Percentiles rank a stretch among this genome's conserved stretches.
phyloP scores from a whole-genome alignment of 2,113 vertebrate genomes.

The Sterna hirundo region DNA sequence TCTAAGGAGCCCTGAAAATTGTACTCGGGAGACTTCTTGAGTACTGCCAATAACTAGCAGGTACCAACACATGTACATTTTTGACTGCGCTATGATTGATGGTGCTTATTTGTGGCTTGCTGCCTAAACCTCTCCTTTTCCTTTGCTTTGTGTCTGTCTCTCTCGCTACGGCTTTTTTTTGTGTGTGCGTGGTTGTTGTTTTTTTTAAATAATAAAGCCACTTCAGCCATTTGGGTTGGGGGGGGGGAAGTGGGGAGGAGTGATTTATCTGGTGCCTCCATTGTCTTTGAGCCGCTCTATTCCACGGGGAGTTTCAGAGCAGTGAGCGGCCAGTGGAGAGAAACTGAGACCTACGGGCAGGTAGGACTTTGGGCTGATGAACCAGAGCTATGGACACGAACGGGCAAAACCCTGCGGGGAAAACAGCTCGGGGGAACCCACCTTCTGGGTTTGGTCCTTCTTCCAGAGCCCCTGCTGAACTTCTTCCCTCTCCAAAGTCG shows the following conservation, averaged over 20 bases:
- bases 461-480: accelerated
- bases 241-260: background rate
- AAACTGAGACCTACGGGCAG: background rate
- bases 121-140: conserved; percentile 75
- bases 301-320: background rate
- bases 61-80: conserved; percentile 82
- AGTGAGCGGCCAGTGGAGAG: background rate
- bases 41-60: conserved; percentile 83
- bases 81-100: conserved; percentile 90
- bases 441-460: background rate
- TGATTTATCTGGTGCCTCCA: conserved; percentile 18
- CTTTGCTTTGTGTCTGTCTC: conserved; percentile 52
- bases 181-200: too few species aligned
- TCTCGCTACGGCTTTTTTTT: background rate
- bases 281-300: background rate
- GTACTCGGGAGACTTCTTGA: conserved; percentile 72
- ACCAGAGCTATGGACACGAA: background rate
- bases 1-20: conserved; percentile 70
- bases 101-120: conserved; percentile 89
- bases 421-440: too few species aligned
- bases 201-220: conserved; percentile 49
- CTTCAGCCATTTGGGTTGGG: conserved; percentile 3
- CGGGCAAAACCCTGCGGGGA: background rate
- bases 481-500: background rate
- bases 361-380: background rate